Conservation (phyloP, 2,113 vertebrate genomes). For the Lampris incognitus region DNA sequence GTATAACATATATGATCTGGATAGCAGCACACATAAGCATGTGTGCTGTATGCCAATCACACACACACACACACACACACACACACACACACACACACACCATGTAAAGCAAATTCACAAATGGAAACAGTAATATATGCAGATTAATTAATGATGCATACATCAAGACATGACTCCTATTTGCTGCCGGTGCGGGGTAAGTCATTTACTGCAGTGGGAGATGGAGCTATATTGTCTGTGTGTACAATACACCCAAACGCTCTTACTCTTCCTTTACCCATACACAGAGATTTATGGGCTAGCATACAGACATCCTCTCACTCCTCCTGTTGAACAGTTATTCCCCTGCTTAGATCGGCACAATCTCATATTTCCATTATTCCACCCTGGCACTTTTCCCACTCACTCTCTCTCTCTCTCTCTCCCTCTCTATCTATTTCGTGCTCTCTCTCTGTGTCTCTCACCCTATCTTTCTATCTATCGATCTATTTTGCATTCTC, state of each 20-base stretch:
- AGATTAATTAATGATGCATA: constrained; percentile 23
- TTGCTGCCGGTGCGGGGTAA: constrained; percentile 9
- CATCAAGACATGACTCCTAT: constrained; percentile 5
- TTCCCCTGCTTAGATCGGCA: constrained; percentile 29
- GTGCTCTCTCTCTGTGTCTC: too few species aligned
- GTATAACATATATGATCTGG: constrained; percentile 12
- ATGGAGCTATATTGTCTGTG: background rate
- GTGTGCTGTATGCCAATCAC: too few species aligned
- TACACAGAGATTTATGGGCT: background rate
- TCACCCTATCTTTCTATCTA: too few species aligned
- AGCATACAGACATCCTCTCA: background rate
- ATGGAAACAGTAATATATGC: constrained; percentile 23
- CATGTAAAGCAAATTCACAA: constrained; percentile 9
- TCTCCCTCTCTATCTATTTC: background rate
- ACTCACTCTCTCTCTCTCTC: background rate
- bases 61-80: background rate
- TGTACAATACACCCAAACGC: background rate
- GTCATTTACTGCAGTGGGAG: constrained; percentile 27
- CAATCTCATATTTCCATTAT: constrained; percentile 10
- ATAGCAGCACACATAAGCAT: background rate
- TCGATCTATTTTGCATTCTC: too few species aligned
- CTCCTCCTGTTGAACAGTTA: background rate
- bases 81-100: constrained; percentile 11
- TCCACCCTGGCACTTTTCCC: constrained; percentile 4
- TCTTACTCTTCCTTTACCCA: background rate